Conservation (phyloP, 2,113 vertebrate genomes). For the Ageneiosus marmoratus region DNA sequence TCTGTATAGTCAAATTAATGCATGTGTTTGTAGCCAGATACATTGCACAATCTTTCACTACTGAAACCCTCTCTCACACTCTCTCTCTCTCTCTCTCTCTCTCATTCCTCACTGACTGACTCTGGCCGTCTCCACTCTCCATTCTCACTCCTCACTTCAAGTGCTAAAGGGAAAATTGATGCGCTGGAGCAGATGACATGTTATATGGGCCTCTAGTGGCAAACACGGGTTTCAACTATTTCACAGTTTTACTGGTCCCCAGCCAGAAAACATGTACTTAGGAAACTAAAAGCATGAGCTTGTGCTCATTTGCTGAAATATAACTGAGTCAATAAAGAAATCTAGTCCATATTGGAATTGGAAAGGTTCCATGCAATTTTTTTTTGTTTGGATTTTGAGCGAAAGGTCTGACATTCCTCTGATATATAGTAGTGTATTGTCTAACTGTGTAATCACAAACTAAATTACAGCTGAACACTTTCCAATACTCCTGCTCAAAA, state of each 20-base stretch:
- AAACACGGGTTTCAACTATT: conserved; percentile 52
- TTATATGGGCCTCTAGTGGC: conserved; percentile 45
- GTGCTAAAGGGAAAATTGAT: conserved; percentile 61
- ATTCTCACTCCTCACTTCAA: conserved; percentile 50
- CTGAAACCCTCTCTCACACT: conserved; percentile 47
- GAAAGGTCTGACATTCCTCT: not conserved
- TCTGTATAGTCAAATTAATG: conserved; percentile 64
- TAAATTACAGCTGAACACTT: not conserved
- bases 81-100: conserved; percentile 18
- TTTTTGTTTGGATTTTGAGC: not conserved
- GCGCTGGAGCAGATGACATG: conserved; percentile 52
- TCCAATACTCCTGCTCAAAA: not conserved
- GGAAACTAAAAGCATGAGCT: conserved; percentile 11
- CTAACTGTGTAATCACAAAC: not conserved
- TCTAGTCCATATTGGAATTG: conserved; percentile 11
- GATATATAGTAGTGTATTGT: not conserved
- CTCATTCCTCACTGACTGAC: not conserved
- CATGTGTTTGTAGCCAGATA: conserved; percentile 39
- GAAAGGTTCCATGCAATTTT: not conserved
- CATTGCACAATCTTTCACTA: conserved; percentile 40
- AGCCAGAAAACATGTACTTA: conserved; percentile 13
- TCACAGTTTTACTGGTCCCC: conserved; percentile 49
- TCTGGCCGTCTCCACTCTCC: conserved; percentile 47
- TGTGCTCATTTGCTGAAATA: conserved; percentile 46
- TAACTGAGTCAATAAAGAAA: not conserved